Base-by-base conservation (phyloP, 2,888 invertebrate species). In the Tortrix viridana region DNA sequence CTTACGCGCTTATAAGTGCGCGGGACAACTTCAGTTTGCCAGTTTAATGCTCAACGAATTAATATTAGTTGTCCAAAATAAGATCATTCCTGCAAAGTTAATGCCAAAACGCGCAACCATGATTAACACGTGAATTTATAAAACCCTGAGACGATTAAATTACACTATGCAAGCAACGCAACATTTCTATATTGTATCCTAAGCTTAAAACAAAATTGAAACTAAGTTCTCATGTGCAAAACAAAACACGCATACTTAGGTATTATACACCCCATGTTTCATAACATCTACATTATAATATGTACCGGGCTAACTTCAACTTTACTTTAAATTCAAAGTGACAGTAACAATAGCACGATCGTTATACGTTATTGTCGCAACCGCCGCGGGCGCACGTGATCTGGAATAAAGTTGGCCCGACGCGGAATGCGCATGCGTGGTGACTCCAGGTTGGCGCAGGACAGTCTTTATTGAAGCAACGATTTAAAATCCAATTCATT, bases 351-450 rank as follows among this genome's bases (percentile, higher is more conserved):
- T 57, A 57, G 56, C 46, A 46, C 57, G 63, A 58, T 63, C 63
- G 63, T 63, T 58, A 66, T 65, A 58, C 60, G 65, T 67, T 60
- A 63, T 64, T 63, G 61, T 50, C 68, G 73, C 70, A 71, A 71
- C 68, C 73, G 75, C 74, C 77, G 74, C 75, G 67, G 57, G 68
- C 66, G 67, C 71, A 86, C 88, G 88, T 88, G 88, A 74, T 83
- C 81, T 79, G 79, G 81, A 87, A 87, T 87, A 84, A 84, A 82
- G 76, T 79, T 75, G 75, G 73, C 60, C 73, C 71, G 73, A 72
- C 75, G 77, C 77, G 81, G 79, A 80, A 81, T 83, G 81, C 78
- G 80, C 73, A 72, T 73, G 69, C 68, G 66, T 77, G 71, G 68
- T 49, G 72, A 63, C 66, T 71, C 81, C 79, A 81, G 60, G 6